These are phyloP conservation scores for Terrapene triunguis DNA, from an alignment of 2,113 vertebrate species.

Conservation along the genomic window DNA sequence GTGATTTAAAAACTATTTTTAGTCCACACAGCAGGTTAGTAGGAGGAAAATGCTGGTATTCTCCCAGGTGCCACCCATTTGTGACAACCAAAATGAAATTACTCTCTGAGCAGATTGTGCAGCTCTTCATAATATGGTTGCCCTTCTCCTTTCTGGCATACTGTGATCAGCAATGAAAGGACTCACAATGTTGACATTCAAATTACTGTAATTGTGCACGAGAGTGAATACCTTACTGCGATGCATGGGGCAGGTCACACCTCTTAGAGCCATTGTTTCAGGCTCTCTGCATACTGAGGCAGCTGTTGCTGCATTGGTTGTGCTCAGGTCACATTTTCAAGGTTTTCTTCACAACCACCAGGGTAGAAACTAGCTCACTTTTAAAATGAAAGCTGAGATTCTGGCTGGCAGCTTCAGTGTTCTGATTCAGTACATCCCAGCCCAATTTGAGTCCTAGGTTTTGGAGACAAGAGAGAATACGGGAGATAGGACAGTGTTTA, in stretches of 20 bases:
- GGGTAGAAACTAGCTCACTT: neutral
- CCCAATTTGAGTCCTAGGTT: neutral
- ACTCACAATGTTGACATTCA: neutral
- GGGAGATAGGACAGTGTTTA: neutral
- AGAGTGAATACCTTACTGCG: neutral
- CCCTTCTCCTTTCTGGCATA: neutral
- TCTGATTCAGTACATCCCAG: neutral
- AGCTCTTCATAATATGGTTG: neutral
- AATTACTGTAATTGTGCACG: neutral
- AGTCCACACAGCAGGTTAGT: neutral
- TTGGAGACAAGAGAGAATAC: neutral
- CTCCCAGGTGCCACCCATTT: neutral
- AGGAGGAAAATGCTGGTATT: neutral
- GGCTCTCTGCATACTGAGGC: neutral
- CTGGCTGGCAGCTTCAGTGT: neutral
- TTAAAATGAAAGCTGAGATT: neutral
- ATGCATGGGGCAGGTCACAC: neutral
- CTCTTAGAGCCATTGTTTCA: neutral
- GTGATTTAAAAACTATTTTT: neutral
- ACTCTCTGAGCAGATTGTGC: neutral
- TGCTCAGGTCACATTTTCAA: neutral
- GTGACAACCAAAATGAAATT: neutral
- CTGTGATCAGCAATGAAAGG: neutral
- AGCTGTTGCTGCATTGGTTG: neutral
- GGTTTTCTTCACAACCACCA: neutral